These are phyloP conservation scores for Drosophila pseudoananassae DNA, from an alignment of 1,140 invertebrate species.

Conservation along the genomic window DNA sequence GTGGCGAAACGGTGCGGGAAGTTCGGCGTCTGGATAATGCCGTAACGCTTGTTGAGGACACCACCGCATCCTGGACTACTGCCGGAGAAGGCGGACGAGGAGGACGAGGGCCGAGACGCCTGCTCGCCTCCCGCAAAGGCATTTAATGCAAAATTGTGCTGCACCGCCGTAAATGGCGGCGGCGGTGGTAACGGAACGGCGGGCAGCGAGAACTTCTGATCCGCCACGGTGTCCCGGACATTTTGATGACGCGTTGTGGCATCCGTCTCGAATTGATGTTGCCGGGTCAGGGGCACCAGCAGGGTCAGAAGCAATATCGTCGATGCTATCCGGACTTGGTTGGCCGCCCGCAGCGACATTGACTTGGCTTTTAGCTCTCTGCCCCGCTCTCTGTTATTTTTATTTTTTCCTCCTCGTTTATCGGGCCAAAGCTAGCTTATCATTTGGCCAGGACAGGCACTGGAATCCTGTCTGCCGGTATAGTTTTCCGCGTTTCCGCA, in stretches of 20 bases:
- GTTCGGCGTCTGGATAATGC: conserved; percentile 91
- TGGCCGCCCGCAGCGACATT: conserved; percentile 59
- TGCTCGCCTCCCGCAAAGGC: conserved; percentile 60
- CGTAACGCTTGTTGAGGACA: conserved; percentile 86
- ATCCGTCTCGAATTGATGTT: conserved; percentile 17
- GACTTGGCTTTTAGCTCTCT: conserved; percentile 49
- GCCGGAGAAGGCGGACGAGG: conserved; percentile 14
- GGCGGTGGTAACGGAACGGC: conserved; percentile 75
- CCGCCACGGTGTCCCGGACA: conserved; percentile 33
- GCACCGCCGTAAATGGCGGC: conserved; percentile 61
- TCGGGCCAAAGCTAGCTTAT: conserved; percentile 37
- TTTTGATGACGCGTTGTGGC: conserved; percentile 17
- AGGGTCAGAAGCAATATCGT: conserved; percentile 51
- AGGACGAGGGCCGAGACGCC: conserved; percentile 1
- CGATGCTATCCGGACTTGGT: conserved; percentile 42
- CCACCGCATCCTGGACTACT: conserved; percentile 86
- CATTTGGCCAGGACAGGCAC: conserved; percentile 50
- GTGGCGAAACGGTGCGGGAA: conserved; percentile 92
- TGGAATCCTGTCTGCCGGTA: conserved; percentile 6
- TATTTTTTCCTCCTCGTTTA: conserved; percentile 18
- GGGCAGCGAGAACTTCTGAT: conserved; percentile 72
- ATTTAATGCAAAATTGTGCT: conserved; percentile 69
- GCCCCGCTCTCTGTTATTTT: conserved; percentile 17
- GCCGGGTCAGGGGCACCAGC: conserved; percentile 21
- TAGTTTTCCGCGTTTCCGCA: conserved; percentile 14